Base-by-base conservation (phyloP, 2,888 invertebrate species). In the Metallyticus violacea region DNA sequence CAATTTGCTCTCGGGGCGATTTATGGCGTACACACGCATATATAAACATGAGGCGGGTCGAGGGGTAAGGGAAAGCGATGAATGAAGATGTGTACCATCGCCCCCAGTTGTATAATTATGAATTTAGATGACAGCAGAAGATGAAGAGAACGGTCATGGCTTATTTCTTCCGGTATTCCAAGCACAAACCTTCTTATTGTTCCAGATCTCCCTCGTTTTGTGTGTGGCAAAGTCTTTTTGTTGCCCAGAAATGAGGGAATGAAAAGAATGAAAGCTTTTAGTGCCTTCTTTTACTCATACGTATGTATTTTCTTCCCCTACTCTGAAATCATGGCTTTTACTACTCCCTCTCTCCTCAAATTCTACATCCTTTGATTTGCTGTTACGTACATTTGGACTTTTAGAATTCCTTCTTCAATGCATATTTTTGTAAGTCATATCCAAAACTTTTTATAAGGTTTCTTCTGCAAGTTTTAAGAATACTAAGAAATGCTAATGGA, bases 81-180 rank as follows among this genome's bases (percentile, higher is more conserved):
- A 62, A 62, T 62, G 40, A 62, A 62, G 40, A 62, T 62, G 40
- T 62, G 28, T 9, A 6, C 27, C 15, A 83, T 77, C 77, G 22
- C 83, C 83, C 83, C 83, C 83, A 83, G n/a, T 77, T 9, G 77
- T 83, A 77, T 83, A 83, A 83, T 83, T 83, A 83, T 83, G 83
- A 77, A 77, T 83, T 27, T 28, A 77, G 83, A 83, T 77, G 83
- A 83, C 83, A 83, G 26, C 62, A 62, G n/a, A n/a, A n/a, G n/a
- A n/a, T n/a, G n/a, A n/a, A n/a, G 40, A 62, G 40, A 22, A 62
- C 40, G 40, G 15, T 22, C 40, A 62, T 22, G 40, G 40, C 40
- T 62, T 22, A 62, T 62, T 62, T 62, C 40, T 62, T 62, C 40
- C 22, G 9, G 40, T 62, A n/a, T n/a, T n/a, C n/a, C n/a, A n/a